Base-by-base conservation (phyloP, 2,888 invertebrate species). In the Eilema depressum region DNA sequence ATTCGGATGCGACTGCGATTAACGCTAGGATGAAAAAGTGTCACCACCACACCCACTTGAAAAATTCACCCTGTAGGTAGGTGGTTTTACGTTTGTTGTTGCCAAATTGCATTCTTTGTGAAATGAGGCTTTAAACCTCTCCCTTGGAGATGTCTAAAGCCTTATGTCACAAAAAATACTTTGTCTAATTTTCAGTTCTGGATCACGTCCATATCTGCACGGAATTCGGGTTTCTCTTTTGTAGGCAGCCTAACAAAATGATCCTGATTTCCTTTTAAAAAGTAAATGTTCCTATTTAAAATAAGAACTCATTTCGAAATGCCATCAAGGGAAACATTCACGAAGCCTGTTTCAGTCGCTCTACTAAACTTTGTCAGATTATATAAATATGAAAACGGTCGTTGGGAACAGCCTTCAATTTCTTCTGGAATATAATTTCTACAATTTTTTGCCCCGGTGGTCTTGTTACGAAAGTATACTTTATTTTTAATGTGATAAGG, bases 261-360 rank as follows among this genome's bases (percentile, higher is more conserved):
- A 3, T 14, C 2, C 7, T n/a, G 53, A 53, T 53, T n/a, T 53
- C 53, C n/a, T 53, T 53, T 26, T 59, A 17, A 56, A 41, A 41
- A 47, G 14, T 30, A 28, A 28, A 53, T 30, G 30, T 61, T 28
- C 28, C 28, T 53, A 14, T 28, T 30, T 41, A 30, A 30, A 60
- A 41, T 7, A 67, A 62, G 26, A 30, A 47, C 67, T 67, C 37
- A 61, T 30, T 60, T 59, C 60, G 23, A 47, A 66, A 66, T 53
- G 28, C 47, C 28, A 66, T 66, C 66, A n/a, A 41, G 59, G 20
- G 66, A n/a, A 14, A 66, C 41, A 66, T 60, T 66, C 59, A n/a
- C 59, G 41, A 41, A 60, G 66, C 59, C 59, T 60, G 57, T 26
- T 41, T 37, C 26, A 41, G 25, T 26, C 20, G 28, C 25, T 37